These are phyloP conservation scores for Phengaris alcon DNA, from an alignment of 2,888 invertebrate species.

Conservation along the genomic window DNA sequence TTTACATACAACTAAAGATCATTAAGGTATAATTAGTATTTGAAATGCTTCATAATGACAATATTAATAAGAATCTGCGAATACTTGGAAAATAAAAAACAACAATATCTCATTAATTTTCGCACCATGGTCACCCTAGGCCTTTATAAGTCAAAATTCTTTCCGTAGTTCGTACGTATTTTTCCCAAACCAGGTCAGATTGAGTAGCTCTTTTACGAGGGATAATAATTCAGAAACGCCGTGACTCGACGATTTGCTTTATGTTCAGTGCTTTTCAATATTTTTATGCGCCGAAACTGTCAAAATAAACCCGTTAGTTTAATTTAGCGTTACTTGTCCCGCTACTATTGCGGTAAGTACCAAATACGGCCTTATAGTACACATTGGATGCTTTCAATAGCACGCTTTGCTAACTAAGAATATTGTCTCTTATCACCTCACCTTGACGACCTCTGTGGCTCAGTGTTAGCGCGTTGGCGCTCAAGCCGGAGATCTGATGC, in stretches of 20 bases:
- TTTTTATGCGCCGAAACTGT: conserved; percentile 7
- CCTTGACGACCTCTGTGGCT: no score
- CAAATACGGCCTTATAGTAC: no score
- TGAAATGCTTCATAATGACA: no score
- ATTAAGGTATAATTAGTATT: no score
- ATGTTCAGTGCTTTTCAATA: conserved; percentile 18
- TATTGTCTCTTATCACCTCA: no score
- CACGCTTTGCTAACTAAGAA: no score
- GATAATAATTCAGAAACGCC: conserved; percentile 12
- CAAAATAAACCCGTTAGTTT: background rate
- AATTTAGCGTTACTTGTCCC: conserved; percentile 5
- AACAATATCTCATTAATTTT: background rate
- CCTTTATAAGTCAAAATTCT: conserved; percentile 25
- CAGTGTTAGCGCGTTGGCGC: no score
- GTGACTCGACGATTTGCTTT: conserved; percentile 26
- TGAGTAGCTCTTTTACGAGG: conserved; percentile 19
- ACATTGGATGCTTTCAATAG: no score
- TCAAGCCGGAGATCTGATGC: no score
- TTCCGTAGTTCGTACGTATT: background rate
- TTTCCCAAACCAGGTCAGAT: conserved; percentile 21
- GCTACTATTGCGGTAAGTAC: background rate
- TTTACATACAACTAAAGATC: no score
- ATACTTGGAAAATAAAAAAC: no score
- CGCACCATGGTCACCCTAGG: background rate
- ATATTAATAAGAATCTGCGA: no score